Evolutionary conservation across 1,140 invertebrate species (phyloP), one percentile per base, ranked within the genome.

Genomic region (Anastrepha obliqua): DNA sequence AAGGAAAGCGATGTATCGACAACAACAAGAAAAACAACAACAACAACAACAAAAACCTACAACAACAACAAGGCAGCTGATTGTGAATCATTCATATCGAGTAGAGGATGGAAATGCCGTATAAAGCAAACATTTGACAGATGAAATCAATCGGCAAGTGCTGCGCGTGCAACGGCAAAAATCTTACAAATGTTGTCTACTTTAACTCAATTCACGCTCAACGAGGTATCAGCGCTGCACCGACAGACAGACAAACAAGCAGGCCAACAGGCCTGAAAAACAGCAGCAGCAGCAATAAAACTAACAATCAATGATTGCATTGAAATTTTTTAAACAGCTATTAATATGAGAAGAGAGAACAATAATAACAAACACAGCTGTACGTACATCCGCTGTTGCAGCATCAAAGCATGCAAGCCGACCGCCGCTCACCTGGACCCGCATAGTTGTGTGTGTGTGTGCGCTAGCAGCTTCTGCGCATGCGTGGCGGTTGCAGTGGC

Each of bases 181-280:
- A 62, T 60, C 55, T 62, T 86, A 86, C 85, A 86, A 86, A 86
- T 86, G 58, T 86, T 86, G 85, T 86, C 85, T 86, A 60, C 85
- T 86, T 86, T 60, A 62, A 29, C 59, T 20, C 74, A 81, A 51
- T 81, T 81, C 74, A 81, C 44, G n/a, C 51, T 81, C 74, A 81
- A 11, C 74, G 47, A 2, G 15, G 74, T 47, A 74, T 47, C 47
- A 29, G 6, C 51, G 47, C 15, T 15, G 74, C n/a, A 81, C 7
- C 7, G 51, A 51, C 2, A 13, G n/a, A 81, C 17, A 29, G 47
- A 55, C 17, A 29, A 20, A n/a, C n/a, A 7, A 2, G 51, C 3
- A 55, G 51, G 2, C 51, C 13, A 51, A 47, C 74, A 81, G 11
- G 2, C 15, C 44, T 47, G 17, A 47, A 74, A n/a, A 74, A 13